phyloP scores from a whole-genome alignment of 1,140 invertebrate genomes.

The Asobara japonica region DNA sequence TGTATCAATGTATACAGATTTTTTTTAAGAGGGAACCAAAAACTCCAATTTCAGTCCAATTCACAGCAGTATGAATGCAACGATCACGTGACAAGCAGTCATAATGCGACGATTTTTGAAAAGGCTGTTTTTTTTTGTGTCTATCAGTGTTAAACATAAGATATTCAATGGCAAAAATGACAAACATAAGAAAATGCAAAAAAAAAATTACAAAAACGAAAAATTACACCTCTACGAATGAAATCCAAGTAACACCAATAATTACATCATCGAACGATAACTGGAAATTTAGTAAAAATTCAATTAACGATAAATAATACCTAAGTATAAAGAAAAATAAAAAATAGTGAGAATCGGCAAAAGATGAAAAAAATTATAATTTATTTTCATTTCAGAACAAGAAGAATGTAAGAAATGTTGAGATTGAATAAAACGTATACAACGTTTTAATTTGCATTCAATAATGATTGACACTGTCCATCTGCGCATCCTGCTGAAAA shows the following conservation, averaged over 20 bases:
- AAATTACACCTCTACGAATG: not conserved
- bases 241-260: not conserved
- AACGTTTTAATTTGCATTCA: not conserved
- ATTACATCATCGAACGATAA: not conserved
- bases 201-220: not conserved
- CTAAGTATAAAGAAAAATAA: not conserved
- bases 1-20: not conserved
- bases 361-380: not conserved
- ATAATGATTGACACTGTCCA: not conserved
- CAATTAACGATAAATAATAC: not conserved
- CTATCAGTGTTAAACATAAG: slow-evolving; percentile 12
- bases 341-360: not conserved
- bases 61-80: not conserved
- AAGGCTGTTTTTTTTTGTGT: slow-evolving; percentile 6
- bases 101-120: not conserved
- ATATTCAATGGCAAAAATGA: not conserved
- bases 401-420: slow-evolving; percentile 8
- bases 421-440: slow-evolving; percentile 7
- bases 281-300: not conserved
- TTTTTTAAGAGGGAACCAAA: not conserved
- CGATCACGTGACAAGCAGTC: not conserved
- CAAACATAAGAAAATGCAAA: too few species aligned
- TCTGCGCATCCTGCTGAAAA: not conserved
- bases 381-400: not conserved
- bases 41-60: slow-evolving; percentile 6